phyloP scores from a whole-genome alignment of 2,113 vertebrate species.

The Symphodus melops region DNA sequence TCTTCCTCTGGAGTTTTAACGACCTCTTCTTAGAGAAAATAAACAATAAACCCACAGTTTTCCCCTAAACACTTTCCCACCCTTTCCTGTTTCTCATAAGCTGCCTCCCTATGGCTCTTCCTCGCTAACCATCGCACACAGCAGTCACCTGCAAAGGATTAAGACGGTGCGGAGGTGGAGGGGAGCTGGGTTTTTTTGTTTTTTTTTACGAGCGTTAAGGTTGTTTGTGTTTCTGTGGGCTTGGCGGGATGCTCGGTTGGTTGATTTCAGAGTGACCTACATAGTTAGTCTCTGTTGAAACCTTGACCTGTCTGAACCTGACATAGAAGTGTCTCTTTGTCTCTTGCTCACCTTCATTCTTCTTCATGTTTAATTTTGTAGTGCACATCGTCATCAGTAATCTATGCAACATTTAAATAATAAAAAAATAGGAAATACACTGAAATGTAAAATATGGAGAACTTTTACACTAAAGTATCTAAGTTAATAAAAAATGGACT shows the following conservation, averaged over 20 bases:
- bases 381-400: neutral
- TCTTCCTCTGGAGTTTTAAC: neutral
- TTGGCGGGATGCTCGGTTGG: slow-evolving; percentile 3
- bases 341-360: neutral
- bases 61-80: slow-evolving; percentile 13
- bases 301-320: slow-evolving; percentile 27
- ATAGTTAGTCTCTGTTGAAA: slow-evolving; percentile 32
- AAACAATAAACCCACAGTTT: neutral
- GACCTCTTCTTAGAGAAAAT: neutral
- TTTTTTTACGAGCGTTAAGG: slow-evolving; percentile 44
- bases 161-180: slow-evolving; percentile 40
- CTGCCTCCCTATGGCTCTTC: slow-evolving; percentile 19
- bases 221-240: slow-evolving; percentile 46
- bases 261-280: slow-evolving; percentile 32
- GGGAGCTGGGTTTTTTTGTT: too few species aligned
- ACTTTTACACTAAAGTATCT: too few species aligned
- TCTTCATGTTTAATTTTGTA: neutral
- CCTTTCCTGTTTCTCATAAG: slow-evolving; percentile 11
- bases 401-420: neutral
- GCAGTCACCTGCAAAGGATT: slow-evolving; percentile 76
- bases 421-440: neutral
- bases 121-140: slow-evolving; percentile 37
- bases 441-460: too few species aligned
- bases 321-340: slow-evolving; percentile 3
- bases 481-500: too few species aligned